These are phyloP conservation scores for Apistogramma diplotaenia DNA, from an alignment of 2,113 vertebrate species.

Conservation along the genomic window DNA sequence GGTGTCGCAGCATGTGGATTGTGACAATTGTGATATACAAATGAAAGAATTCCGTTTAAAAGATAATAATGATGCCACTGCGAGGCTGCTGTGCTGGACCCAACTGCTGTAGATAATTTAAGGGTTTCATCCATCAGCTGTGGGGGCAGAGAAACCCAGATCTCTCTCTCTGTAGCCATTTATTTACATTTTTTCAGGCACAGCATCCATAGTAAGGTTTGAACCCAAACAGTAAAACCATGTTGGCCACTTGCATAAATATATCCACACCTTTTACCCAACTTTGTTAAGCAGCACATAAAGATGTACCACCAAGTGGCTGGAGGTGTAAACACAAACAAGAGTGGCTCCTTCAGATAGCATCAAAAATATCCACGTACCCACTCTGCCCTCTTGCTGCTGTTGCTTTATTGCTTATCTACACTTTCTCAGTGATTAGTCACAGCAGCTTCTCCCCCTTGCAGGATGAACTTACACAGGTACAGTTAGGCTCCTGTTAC, in stretches of 20 bases:
- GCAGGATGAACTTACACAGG: fast-evolving
- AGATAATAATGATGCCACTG: not conserved
- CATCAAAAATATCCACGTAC: fast-evolving
- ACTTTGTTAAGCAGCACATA: not conserved
- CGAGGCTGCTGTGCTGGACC: no score
- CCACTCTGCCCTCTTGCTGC: fast-evolving
- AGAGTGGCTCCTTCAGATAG: no score
- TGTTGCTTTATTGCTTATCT: fast-evolving
- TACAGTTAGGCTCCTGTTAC: not conserved
- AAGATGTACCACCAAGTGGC: not conserved
- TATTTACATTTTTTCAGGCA: not conserved
- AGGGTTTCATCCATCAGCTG: no score
- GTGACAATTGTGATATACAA: not conserved
- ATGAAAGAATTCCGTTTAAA: not conserved
- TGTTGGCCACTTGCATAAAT: fast-evolving
- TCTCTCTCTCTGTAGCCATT: not conserved
- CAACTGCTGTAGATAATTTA: no score
- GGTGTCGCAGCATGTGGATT: not conserved
- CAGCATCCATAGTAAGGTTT: not conserved
- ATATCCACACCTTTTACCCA: not conserved
- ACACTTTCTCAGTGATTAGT: not conserved
- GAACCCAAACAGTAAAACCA: not conserved
- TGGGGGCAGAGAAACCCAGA: no score
- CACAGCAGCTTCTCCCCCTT: fast-evolving
- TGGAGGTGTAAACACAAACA: not conserved